Evolutionary conservation across 2,888 invertebrate genomes (phyloP).

Genomic region (Sipha maydis): DNA sequence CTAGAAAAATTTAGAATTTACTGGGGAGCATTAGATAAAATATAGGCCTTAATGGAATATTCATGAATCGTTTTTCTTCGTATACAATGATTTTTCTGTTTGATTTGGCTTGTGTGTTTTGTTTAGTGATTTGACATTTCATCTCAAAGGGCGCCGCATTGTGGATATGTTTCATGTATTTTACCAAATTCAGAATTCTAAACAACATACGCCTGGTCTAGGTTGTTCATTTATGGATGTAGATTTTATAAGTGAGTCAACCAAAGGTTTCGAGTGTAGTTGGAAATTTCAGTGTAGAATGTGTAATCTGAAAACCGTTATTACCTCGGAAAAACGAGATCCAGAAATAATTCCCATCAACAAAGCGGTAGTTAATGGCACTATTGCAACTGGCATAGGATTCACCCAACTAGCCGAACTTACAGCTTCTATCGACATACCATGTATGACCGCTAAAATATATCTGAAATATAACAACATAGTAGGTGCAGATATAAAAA

Average conservation of each 20-base stretch:
- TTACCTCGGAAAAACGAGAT: background rate
- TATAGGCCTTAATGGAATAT: constrained; percentile 1
- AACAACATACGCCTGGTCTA: constrained; percentile 7
- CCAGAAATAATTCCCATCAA: background rate
- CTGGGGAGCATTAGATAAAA: constrained; percentile 5
- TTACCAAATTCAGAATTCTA: constrained; percentile 10
- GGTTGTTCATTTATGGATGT: constrained; percentile 14
- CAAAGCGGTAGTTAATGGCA: background rate
- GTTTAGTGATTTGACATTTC: constrained; percentile 7
- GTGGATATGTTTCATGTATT: too few species aligned
- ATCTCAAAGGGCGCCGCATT: constrained; percentile 9
- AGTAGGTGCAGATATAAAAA: constrained; percentile 4
- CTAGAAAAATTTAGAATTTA: constrained; percentile 8
- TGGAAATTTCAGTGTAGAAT: constrained; percentile 13
- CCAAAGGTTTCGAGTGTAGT: background rate
- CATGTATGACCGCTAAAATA: constrained; percentile 1
- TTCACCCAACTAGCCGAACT: constrained; percentile 27
- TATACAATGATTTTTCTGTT: too few species aligned
- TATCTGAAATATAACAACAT: background rate
- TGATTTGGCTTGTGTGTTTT: background rate
- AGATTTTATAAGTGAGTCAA: background rate
- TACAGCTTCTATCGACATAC: constrained; percentile 12
- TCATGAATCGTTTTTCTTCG: background rate
- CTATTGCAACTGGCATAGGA: constrained; percentile 14
- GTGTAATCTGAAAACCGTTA: background rate